These are phyloP conservation scores for Pimpla rufipes DNA, from an alignment of 2,888 invertebrate genomes.

Conservation along the genomic window DNA sequence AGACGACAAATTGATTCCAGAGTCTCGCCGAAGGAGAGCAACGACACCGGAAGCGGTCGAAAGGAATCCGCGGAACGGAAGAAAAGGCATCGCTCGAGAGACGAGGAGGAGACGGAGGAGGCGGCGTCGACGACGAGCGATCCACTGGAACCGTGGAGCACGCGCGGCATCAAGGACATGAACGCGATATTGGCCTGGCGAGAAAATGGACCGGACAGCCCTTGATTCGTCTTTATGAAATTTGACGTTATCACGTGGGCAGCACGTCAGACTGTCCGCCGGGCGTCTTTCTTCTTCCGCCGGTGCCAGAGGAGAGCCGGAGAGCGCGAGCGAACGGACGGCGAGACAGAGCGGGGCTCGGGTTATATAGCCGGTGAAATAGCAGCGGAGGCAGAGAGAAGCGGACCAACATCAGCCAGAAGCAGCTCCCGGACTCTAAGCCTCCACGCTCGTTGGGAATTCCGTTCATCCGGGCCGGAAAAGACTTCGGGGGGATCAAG, in stretches of 20 bases:
- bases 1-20: constrained; percentile 77
- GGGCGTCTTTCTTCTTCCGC: constrained; percentile 51
- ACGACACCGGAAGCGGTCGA: constrained; percentile 77
- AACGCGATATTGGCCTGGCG: constrained; percentile 90
- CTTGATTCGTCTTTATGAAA: constrained; percentile 80
- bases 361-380: constrained; percentile 16
- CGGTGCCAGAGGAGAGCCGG: constrained; percentile 6
- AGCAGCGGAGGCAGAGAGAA: constrained; percentile 6
- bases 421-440: constrained; percentile 50
- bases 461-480: constrained; percentile 53
- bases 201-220: constrained; percentile 87
- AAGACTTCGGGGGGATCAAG: constrained; percentile 63
- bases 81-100: constrained; percentile 78
- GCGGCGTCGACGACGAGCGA: constrained; percentile 86
- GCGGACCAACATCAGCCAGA: constrained; percentile 19
- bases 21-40: constrained; percentile 85
- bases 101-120: constrained; percentile 81
- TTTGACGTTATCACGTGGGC: constrained; percentile 47
- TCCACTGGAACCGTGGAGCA: constrained; percentile 91
- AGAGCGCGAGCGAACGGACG: neutral
- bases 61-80: constrained; percentile 82
- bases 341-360: neutral
- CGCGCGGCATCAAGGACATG: constrained; percentile 90
- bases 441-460: constrained; percentile 62
- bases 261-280: constrained; percentile 43